Evolutionary conservation across 2,888 invertebrate species (phyloP).

Genomic region (Petrophora chlorosata): DNA sequence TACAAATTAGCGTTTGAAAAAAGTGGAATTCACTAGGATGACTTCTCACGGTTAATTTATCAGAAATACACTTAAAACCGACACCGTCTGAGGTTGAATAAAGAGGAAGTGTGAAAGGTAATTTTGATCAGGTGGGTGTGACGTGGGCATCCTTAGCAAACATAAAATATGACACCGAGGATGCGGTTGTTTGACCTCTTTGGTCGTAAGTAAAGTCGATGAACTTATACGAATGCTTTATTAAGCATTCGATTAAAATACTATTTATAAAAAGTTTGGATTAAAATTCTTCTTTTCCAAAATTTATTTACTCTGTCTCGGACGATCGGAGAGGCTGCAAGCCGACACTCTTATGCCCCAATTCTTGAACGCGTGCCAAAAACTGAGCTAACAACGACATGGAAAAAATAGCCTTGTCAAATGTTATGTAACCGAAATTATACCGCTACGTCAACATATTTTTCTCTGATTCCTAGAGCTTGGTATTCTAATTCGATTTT

Average conservation of each 20-base stretch:
- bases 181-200: slow-evolving; percentile 3
- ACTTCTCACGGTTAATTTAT: background rate
- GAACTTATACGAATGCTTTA: background rate
- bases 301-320: slow-evolving; percentile 10
- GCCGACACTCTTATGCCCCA: slow-evolving; percentile 51
- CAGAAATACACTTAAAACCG: slow-evolving; percentile 1
- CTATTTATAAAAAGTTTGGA: too few relatives aligned
- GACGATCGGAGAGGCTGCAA: slow-evolving; percentile 39
- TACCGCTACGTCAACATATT: slow-evolving; percentile 47
- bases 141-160: slow-evolving; percentile 3
- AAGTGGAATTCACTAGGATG: too few relatives aligned
- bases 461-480: slow-evolving; percentile 18
- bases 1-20: background rate
- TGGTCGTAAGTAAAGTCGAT: background rate
- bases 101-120: background rate
- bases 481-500: too few relatives aligned
- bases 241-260: too few relatives aligned
- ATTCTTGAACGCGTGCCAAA: slow-evolving; percentile 74
- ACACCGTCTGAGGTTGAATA: background rate
- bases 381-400: slow-evolving; percentile 66
- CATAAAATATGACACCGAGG: slow-evolving; percentile 2
- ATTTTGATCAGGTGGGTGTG: background rate
- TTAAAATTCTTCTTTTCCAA: too few relatives aligned
- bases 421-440: slow-evolving; percentile 60
- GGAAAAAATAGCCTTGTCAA: slow-evolving; percentile 78